Base-by-base conservation (phyloP, 1,140 invertebrate species). In the Phymastichus coffea region DNA sequence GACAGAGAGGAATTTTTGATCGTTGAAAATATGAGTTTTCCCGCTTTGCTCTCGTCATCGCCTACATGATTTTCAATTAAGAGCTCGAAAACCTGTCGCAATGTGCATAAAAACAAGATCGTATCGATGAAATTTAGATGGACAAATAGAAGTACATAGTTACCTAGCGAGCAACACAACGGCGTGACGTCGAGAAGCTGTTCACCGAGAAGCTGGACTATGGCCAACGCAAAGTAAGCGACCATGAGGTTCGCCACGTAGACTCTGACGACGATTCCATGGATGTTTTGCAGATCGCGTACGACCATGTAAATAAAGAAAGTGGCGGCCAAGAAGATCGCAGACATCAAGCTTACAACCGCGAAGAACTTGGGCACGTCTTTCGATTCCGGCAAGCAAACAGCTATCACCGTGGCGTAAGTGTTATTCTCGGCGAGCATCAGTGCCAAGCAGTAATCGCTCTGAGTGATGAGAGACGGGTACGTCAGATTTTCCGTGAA, bases 281-380 rank as follows among this genome's bases (percentile, higher is more conserved):
- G 82, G 26, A 83, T 80, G 64, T 83, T 83, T 15, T 76, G 64
- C 12, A 84, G 57, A 43, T 84, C 81, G 0, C 73, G 80, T 28
- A 84, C 67, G 52, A 82, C 66, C 6, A 75, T 65, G 61, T 84
- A 85, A 7, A 84, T 72, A 49, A 77, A 54, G 3, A 83, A 80
- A 0, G 83, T 84, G 2, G 71, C 70, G 4, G 82, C 20, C 0
- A 84, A 67, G 65, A 82, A 84, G 0, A 80, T 79, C 3, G 81
- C 72, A 4, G 82, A 84, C 38, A 83, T 67, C 49, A 83, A 63
- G 49, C 83, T 63, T 33, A 79, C 78, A 3, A 76, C 22, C 0
- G 66, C 54, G 40, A 56, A 65, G 4, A 61, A 25, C 0, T 38
- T 57, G 0, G 55, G 37, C 14, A 57, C 38, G 4, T 4, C 48